These are phyloP conservation scores for Papilio elwesi DNA, from an alignment of 2,888 invertebrate genomes.

Conservation along the genomic window DNA sequence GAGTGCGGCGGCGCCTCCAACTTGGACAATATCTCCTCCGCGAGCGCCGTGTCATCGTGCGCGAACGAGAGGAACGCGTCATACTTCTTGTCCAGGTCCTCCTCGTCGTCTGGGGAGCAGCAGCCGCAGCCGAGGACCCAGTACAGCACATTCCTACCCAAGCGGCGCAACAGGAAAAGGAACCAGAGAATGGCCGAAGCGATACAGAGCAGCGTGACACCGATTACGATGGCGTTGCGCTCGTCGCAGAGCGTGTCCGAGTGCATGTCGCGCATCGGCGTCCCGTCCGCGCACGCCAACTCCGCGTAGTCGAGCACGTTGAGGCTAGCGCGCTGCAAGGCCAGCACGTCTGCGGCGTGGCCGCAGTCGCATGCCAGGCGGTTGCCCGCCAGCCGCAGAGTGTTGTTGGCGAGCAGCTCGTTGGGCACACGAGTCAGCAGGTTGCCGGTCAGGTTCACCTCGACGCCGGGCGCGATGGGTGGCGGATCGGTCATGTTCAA, in stretches of 20 bases:
- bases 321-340: constrained; percentile 19
- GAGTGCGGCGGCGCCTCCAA: constrained; percentile 71
- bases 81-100: constrained; percentile 69
- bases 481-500: constrained; percentile 43
- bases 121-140: constrained; percentile 44
- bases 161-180: constrained; percentile 40
- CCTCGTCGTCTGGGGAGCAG: constrained; percentile 44
- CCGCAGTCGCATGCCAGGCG: too few species aligned
- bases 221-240: constrained; percentile 41
- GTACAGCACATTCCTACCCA: constrained; percentile 46
- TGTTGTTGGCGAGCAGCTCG: constrained; percentile 36
- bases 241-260: constrained; percentile 49
- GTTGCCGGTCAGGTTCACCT: constrained; percentile 47
- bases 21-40: constrained; percentile 86
- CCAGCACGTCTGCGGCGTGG: constrained; percentile 37
- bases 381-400: constrained; percentile 46
- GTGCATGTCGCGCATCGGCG: constrained; percentile 37
- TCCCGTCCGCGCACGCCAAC: constrained; percentile 45
- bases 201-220: constrained; percentile 42
- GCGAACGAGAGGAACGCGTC: constrained; percentile 93
- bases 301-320: constrained; percentile 44
- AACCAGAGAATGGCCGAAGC: constrained; percentile 21
- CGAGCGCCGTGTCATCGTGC: constrained; percentile 88
- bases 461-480: constrained; percentile 3
- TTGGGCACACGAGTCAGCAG: constrained; percentile 41